A percentile compares a stretch with the other conserved stretches of the same genome.
Conservation (phyloP, 2,113 vertebrate genomes). For the Bos taurus region DNA sequence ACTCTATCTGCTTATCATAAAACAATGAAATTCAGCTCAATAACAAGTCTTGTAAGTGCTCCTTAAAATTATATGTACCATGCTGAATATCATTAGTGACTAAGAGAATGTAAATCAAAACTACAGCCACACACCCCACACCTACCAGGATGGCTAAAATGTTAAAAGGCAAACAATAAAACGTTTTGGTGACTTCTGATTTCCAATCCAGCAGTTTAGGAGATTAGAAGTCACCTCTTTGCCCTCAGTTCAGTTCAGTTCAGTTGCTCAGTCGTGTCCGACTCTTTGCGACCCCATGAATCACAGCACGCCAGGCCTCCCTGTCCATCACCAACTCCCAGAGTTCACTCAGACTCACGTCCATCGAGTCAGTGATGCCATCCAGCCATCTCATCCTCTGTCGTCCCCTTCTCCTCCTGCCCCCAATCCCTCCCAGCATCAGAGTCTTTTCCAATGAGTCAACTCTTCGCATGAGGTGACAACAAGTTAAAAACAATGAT, state of each 20-base stretch:
- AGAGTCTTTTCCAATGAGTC: too few relatives aligned
- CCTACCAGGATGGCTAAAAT: not conserved
- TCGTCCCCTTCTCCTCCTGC: too few relatives aligned
- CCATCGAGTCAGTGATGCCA: too few relatives aligned
- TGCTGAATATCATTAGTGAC: not conserved
- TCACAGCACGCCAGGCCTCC: too few relatives aligned
- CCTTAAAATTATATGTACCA: not conserved
- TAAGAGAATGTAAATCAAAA: not conserved
- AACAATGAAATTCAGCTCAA: not conserved
- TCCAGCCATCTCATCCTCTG: too few relatives aligned
- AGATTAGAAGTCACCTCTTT: not conserved
- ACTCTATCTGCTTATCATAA: not conserved
- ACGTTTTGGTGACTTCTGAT: not conserved
- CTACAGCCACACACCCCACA: not conserved
- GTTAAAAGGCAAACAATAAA: not conserved
- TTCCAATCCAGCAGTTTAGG: not conserved
- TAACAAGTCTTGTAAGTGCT: not conserved
- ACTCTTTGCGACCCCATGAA: too few relatives aligned
- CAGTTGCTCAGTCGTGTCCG: too few relatives aligned
- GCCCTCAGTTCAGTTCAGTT: not conserved
- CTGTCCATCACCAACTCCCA: too few relatives aligned
- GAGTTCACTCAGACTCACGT: too few relatives aligned
- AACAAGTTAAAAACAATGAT: not conserved
- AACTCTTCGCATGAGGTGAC: too few relatives aligned
- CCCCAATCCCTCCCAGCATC: too few relatives aligned